Evolutionary conservation across 2,797 vertebrate genomes (phyloP).

Genomic region (Malurus leucopterus): DNA sequence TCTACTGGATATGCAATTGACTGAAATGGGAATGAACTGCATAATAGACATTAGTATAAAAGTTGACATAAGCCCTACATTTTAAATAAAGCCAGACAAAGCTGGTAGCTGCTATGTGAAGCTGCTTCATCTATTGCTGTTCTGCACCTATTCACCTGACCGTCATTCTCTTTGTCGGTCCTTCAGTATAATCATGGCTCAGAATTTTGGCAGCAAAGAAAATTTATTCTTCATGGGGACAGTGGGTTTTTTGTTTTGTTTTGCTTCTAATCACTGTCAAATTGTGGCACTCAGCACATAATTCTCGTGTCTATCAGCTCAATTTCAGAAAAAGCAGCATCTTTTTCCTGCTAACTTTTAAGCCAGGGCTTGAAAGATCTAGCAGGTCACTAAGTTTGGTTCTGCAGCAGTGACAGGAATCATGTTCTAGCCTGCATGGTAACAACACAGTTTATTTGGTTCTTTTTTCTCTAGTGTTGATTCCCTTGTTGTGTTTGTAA

Average conservation of each 20-base stretch:
- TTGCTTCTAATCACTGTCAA: background rate
- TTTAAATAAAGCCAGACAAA: constrained; percentile 1
- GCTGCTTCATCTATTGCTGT: background rate
- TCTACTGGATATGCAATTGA: constrained; percentile 18
- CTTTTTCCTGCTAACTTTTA: background rate
- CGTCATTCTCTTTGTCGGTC: background rate
- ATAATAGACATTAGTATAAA: background rate
- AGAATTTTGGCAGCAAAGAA: background rate
- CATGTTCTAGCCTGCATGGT: background rate
- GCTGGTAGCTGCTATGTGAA: background rate
- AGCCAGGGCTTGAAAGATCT: background rate
- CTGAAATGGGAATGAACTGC: background rate
- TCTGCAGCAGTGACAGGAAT: background rate
- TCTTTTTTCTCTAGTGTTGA: background rate
- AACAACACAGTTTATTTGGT: background rate
- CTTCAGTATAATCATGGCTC: background rate
- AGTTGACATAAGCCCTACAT: background rate
- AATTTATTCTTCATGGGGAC: background rate
- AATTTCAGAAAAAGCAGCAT: background rate
- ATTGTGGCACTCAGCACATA: background rate
- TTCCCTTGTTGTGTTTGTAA: background rate
- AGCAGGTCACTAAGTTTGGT: background rate
- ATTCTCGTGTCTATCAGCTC: background rate
- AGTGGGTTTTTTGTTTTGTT: background rate
- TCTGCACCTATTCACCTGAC: background rate